Evolutionary conservation across 2,888 invertebrate species (phyloP).

Genomic region (Leuctra nigra): DNA sequence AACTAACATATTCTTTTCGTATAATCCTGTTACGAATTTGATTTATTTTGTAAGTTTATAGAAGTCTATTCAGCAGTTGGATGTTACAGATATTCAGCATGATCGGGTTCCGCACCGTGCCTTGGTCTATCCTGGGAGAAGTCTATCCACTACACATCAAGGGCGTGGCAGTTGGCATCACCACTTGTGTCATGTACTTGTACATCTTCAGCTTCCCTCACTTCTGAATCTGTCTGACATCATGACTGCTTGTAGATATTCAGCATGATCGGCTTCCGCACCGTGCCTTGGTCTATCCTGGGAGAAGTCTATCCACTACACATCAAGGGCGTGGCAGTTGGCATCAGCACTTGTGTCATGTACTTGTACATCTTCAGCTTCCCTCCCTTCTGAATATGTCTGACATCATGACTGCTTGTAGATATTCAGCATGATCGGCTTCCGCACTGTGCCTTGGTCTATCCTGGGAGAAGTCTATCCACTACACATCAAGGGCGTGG

Average conservation of each 20-base stretch:
- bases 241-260: too few species aligned
- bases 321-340: neutral
- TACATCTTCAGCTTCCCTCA: too few species aligned
- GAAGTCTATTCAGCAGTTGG: too few species aligned
- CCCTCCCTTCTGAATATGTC: too few species aligned
- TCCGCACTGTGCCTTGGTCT: neutral
- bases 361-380: constrained; percentile 2
- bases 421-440: constrained; percentile 37
- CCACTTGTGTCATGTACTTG: too few species aligned
- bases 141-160: neutral
- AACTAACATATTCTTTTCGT: too few species aligned
- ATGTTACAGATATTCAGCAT: constrained; percentile 42
- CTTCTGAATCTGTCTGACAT: too few species aligned
- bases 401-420: too few species aligned
- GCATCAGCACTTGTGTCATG: neutral
- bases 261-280: too few species aligned
- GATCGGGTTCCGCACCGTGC: neutral
- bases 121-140: neutral
- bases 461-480: neutral
- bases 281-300: neutral
- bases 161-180: neutral
- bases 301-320: neutral
- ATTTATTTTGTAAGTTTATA: too few species aligned
- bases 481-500: neutral
- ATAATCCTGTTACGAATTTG: too few species aligned